Evolutionary conservation across 1,140 invertebrate genomes (phyloP).

Genomic region (Hyles euphorbiae): DNA sequence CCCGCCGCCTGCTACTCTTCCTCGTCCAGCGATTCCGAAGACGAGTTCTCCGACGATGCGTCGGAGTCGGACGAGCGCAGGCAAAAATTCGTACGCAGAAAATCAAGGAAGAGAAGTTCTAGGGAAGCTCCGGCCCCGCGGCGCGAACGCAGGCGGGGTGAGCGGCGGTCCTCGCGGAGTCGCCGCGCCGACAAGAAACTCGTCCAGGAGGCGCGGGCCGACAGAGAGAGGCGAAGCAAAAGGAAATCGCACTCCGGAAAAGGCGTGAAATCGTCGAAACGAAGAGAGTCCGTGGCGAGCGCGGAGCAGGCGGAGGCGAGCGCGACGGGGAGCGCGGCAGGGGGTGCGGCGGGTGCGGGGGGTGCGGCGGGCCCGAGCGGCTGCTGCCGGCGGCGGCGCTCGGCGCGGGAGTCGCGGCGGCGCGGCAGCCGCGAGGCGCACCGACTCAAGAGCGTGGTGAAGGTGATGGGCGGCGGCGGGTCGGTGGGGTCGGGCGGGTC

Average conservation of each 20-base stretch:
- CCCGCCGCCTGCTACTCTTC: conserved; percentile 20
- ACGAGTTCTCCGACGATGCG: neutral
- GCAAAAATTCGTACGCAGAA: conserved; percentile 3
- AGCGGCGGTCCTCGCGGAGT: conserved; percentile 19
- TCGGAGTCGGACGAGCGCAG: neutral
- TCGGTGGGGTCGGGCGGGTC: conserved; percentile 6
- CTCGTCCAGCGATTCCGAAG: conserved; percentile 6
- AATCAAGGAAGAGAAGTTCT: conserved; percentile 15
- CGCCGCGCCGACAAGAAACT: conserved; percentile 32
- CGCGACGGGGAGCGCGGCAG: neutral
- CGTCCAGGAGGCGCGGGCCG: conserved; percentile 6
- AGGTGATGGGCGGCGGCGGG: conserved; percentile 43
- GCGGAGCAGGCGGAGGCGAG: no score
- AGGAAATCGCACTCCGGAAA: conserved; percentile 50
- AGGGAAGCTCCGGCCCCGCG: conserved; percentile 6
- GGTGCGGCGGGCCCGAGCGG: conserved; percentile 1
- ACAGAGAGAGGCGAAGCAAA: conserved; percentile 34
- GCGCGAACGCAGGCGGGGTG: conserved; percentile 28
- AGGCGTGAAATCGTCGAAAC: conserved; percentile 53
- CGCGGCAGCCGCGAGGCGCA: conserved; percentile 35
- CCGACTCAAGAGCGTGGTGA: conserved; percentile 64
- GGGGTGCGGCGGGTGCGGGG: neutral
- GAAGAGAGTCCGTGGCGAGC: neutral
- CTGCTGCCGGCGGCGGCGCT: neutral
- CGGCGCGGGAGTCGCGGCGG: conserved; percentile 3